Percentiles rank a stretch among this genome's conserved stretches.
phyloP scores from a whole-genome alignment of 2,888 invertebrate species.

The Desoria tigrina region DNA sequence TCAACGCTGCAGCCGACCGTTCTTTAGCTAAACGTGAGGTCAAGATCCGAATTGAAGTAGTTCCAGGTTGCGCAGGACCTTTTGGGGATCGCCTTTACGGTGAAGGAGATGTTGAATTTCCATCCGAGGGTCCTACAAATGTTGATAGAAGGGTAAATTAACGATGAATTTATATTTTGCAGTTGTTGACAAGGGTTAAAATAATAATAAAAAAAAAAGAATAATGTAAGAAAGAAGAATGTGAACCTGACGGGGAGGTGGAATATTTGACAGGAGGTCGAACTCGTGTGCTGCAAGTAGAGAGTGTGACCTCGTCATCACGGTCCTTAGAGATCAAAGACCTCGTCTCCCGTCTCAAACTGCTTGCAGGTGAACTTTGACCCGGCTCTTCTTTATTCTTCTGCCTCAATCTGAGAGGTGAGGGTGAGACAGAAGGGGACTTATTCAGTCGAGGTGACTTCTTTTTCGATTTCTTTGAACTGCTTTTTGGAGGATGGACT shows the following conservation, averaged over 20 bases:
- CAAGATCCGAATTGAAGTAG: constrained; percentile 31
- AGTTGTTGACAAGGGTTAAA: too few species aligned
- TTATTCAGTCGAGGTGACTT: constrained; percentile 9
- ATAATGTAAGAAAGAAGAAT: too few species aligned
- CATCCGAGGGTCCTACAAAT: too few species aligned
- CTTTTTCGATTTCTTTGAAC: background rate
- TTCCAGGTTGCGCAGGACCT: constrained; percentile 17
- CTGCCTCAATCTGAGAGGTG: background rate
- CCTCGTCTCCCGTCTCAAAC: background rate
- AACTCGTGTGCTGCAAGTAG: background rate
- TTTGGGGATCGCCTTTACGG: constrained; percentile 29
- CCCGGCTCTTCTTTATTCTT: background rate
- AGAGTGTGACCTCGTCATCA: background rate
- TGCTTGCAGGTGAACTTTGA: background rate
- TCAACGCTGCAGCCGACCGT: constrained; percentile 13
- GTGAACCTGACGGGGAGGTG: background rate
- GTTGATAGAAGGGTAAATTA: too few species aligned
- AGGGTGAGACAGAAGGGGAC: too few species aligned
- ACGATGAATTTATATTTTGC: too few species aligned
- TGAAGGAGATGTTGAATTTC: constrained; percentile 9
- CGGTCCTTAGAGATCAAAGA: constrained; percentile 6
- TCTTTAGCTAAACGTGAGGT: constrained; percentile 40
- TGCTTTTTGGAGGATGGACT: too few species aligned
- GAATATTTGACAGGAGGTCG: constrained; percentile 1
- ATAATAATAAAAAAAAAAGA: too few species aligned